Evolutionary conservation across 2,797 vertebrate species (phyloP), one percentile per base, ranked within the genome.

Genomic region (Cirrhinus mrigala): DNA sequence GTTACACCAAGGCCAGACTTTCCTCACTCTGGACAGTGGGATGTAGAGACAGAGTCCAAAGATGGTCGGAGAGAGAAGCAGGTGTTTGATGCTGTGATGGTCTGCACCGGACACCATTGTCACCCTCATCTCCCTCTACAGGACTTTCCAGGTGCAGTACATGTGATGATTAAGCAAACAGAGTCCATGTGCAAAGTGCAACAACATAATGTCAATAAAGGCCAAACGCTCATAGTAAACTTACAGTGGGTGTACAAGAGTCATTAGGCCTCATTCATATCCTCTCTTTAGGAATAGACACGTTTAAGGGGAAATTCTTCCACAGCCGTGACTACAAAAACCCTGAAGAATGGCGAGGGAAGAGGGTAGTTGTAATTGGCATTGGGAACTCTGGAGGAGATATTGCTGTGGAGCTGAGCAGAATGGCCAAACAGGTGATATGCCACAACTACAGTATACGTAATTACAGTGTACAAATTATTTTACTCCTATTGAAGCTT

Each of bases 91-190:
- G 97, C 94, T 0, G 94, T 99, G 85, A 93, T 99, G 94, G 95
- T 99, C 88, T 98, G 97, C 81, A 95, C 93, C 0, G 97, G 98
- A 82, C 97, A 98, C 89, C 97, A 99, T 90, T 96, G 94, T 1
- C 76, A 95, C 0, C 95, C 97, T 18, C 86, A 98, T 71, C 58
- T 99, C 73, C 97, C 97, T 0, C 92, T 98, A 52, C 91, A 94
- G 1, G 94, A 95, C 88, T 99, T 98, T 91, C 96, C 97, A 92
- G 97, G 98, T 98, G 90, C 89, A 54, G 15, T 7, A 33, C 40
- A n/a, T 6, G 6, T 78, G 1, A 60, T 9, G 50, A 20, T 18
- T 27, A 60, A n/a, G 22, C 24, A 69, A 83, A 83, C 33, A 81
- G 0, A 77, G 15, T 50, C 3, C 68, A 33, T 83, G 60, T 20